These are phyloP conservation scores for Phycodurus eques DNA, from an alignment of 2,113 vertebrate species.

Conservation along the genomic window DNA sequence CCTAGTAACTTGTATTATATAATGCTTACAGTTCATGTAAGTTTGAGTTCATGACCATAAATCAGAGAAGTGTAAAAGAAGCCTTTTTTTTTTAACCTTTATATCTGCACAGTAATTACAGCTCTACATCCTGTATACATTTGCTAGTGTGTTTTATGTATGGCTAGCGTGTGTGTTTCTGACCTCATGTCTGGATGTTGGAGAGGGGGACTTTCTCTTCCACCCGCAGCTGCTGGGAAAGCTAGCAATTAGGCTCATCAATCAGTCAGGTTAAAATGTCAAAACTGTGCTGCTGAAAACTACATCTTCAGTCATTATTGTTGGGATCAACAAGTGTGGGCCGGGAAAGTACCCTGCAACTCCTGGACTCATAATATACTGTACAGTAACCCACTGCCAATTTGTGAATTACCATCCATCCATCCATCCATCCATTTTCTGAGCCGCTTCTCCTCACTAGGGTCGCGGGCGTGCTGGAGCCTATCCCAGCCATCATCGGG, in stretches of 20 bases:
- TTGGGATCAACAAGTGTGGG: not conserved
- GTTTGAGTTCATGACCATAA: too few species aligned
- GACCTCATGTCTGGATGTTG: constrained; percentile 16
- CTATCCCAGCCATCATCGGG: too few species aligned
- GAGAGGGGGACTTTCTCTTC: constrained; percentile 1
- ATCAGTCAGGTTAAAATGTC: constrained; percentile 10
- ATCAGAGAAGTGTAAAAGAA: too few species aligned
- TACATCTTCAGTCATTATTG: not conserved
- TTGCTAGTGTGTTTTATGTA: not conserved
- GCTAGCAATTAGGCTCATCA: constrained; percentile 7
- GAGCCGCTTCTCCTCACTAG: too few species aligned
- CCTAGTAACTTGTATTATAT: too few species aligned
- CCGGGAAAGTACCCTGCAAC: not conserved
- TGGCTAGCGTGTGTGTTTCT: constrained; percentile 7
- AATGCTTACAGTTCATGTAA: too few species aligned
- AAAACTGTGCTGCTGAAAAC: not conserved
- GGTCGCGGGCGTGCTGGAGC: too few species aligned
- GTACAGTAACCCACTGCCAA: not conserved
- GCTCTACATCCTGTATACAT: not conserved
- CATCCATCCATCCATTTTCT: too few species aligned
- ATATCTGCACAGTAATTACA: too few species aligned
- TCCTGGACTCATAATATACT: not conserved
- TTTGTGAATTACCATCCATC: too few species aligned
- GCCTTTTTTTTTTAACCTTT: too few species aligned
- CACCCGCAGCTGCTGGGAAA: constrained; percentile 9